Base-by-base conservation (phyloP, 2,113 vertebrate species). In the Laticauda colubrina region DNA sequence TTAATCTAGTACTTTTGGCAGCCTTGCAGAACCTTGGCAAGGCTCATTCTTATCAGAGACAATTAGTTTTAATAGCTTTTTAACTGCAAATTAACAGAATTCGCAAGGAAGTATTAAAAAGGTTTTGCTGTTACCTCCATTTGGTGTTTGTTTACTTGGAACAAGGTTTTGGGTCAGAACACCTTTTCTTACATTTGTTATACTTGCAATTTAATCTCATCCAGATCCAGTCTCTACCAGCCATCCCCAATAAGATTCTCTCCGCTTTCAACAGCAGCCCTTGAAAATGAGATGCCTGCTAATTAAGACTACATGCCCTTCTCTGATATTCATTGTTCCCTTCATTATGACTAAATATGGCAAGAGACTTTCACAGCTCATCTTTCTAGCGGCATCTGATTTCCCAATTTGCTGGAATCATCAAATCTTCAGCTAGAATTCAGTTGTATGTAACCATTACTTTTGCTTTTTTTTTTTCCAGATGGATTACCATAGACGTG, bases 401-500 rank as follows among this genome's bases (percentile, higher is more conserved):
- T 61, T 93, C 91, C 94, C 92, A 3, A 2, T 87, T 54, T 34
- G 0, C 75, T 91, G 69, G 64, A 53, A n/a, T 93, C 92, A 87
- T n/a, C 54, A 15, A 94, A 85, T 94, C 90, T 92, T 34, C 15
- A 81, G 56, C 61, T 1, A 11, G 89, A 56, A 51, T 94, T 94
- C 94, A 26, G 21, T 92, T 95, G 91, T 90, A 94, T 93, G 93
- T 96, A 95, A 93, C 93, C 81, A 5, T 53, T 75, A 57, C 90
- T 43, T 86, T 69, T 24, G 94, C 95, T 97, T 96, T 39, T 90
- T 81, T 94, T 94, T 39, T 90, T 26, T 85, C 48, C 51, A 1
- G 3, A 94, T 53, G 55, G 59, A 57, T 39, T 20, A 89, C 20
- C 48, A 2, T 3, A 94, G 91, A 39, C 1, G 0, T 0, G 1